Evolutionary conservation across 2,797 vertebrate genomes (phyloP).

Genomic region (Chaetophractus vellerosus): DNA sequence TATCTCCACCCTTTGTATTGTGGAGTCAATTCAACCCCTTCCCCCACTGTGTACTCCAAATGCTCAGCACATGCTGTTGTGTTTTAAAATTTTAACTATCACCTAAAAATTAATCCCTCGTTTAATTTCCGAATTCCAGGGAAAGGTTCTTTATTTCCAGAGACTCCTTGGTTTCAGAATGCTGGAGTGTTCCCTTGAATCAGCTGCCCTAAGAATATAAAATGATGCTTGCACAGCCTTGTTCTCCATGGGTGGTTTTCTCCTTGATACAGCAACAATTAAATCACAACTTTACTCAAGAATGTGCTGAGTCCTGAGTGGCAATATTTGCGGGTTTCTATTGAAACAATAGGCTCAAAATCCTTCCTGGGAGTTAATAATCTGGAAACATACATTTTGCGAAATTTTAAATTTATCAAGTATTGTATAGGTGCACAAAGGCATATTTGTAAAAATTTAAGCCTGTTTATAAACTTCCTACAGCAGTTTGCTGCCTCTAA

Average conservation of each 20-base stretch:
- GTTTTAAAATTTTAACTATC: neutral
- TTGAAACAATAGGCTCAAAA: neutral
- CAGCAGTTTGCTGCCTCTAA: neutral
- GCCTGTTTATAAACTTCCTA: neutral
- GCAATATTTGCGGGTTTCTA: neutral
- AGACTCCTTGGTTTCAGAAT: neutral
- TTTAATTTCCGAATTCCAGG: constrained; percentile 14
- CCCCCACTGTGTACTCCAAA: neutral
- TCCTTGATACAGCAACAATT: neutral
- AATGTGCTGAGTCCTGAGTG: neutral
- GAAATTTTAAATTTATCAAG: neutral
- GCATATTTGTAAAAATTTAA: constrained; percentile 3
- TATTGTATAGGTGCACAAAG: neutral
- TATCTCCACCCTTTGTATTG: neutral
- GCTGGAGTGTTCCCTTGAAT: neutral
- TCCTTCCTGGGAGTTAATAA: neutral
- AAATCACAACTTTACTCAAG: neutral
- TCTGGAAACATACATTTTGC: neutral
- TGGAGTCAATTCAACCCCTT: neutral
- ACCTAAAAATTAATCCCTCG: neutral
- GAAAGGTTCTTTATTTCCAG: neutral
- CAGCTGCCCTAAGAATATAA: neutral
- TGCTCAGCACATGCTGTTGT: neutral
- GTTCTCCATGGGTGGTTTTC: neutral
- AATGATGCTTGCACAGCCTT: too few relatives aligned